These are phyloP conservation scores for Syngnathus typhle DNA, from an alignment of 2,113 vertebrate genomes.

Conservation along the genomic window DNA sequence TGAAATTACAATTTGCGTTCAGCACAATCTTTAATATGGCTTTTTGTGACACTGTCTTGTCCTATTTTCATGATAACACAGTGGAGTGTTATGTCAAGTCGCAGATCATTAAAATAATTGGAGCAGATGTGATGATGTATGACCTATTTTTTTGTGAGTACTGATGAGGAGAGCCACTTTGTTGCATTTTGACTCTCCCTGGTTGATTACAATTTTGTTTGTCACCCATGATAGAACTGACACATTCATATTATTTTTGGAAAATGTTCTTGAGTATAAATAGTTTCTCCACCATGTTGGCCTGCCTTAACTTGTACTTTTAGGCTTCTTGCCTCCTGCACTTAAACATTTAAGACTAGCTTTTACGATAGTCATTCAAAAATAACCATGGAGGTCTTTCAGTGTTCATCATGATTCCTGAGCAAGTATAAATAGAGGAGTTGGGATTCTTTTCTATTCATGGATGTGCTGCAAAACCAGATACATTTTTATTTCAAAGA, in stretches of 20 bases:
- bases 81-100: conserved; percentile 7
- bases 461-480: not conserved
- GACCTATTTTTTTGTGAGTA: conserved; percentile 33
- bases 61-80: conserved; percentile 8
- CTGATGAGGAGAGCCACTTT: not conserved
- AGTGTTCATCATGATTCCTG: conserved; percentile 28
- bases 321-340: conserved; percentile 16
- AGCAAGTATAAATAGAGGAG: conserved; percentile 33
- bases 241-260: not conserved
- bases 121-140: conserved; percentile 8
- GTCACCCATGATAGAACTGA: not conserved
- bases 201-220: conserved; percentile 17
- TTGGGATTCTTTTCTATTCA: conserved; percentile 25
- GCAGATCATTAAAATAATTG: conserved; percentile 35
- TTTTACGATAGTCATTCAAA: conserved; percentile 41
- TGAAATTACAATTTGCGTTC: not conserved
- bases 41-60: not conserved
- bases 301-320: conserved; percentile 19
- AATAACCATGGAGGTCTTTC: conserved; percentile 47
- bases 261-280: conserved; percentile 23
- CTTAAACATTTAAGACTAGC: conserved; percentile 26
- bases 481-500: not conserved
- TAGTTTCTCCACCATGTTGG: conserved; percentile 27
- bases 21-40: not conserved
- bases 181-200: conserved; percentile 26